Conservation (phyloP, 2,797 vertebrate species). For the Peromyscus nudipes region DNA sequence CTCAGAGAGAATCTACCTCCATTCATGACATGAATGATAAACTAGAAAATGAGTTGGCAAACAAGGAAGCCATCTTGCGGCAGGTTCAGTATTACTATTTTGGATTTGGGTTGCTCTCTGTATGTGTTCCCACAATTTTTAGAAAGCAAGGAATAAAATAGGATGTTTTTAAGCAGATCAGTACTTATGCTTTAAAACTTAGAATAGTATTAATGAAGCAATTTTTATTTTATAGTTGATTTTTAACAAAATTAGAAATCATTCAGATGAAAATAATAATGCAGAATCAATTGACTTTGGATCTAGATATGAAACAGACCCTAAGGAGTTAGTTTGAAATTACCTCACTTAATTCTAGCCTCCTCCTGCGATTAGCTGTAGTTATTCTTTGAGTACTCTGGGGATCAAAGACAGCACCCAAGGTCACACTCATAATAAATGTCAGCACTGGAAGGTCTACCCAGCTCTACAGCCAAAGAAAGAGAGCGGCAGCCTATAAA, state of each 20-base stretch:
- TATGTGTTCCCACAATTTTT: neutral
- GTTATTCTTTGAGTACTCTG: neutral
- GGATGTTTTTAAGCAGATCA: neutral
- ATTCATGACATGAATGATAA: constrained; percentile 99
- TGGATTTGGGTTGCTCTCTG: neutral
- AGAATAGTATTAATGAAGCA: neutral
- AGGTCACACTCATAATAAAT: neutral
- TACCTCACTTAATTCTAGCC: neutral
- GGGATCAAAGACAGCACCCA: neutral
- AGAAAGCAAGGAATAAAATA: neutral
- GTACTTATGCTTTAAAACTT: neutral
- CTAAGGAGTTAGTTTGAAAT: neutral
- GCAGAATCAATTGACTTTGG: neutral
- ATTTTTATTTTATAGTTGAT: neutral
- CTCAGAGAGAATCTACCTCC: constrained; percentile 98
- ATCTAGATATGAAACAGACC: neutral
- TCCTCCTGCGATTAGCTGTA: neutral
- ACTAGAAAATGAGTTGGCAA: constrained; percentile 98
- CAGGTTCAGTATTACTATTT: constrained; percentile 91
- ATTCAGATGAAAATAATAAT: neutral
- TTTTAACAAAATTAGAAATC: neutral
- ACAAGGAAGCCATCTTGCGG: constrained; percentile 98
- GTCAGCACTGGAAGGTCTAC: neutral
- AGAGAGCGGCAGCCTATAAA: neutral
- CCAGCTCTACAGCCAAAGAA: neutral